Base-by-base conservation (phyloP, 2,888 invertebrate genomes). In the Pseudoips prasinana region DNA sequence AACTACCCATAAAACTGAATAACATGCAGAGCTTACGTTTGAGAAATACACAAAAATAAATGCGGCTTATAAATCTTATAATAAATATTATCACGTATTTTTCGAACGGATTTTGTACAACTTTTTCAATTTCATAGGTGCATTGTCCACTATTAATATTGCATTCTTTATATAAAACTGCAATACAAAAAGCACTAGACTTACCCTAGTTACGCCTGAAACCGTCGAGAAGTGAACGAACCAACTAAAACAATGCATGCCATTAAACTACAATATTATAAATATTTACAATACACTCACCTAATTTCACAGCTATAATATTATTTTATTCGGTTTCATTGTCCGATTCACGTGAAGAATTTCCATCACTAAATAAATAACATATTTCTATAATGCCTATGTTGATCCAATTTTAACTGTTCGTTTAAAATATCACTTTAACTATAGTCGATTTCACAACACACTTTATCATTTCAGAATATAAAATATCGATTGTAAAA, bases 341-440 rank as follows among this genome's bases (percentile, higher is more conserved):
- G 33, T 27, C 26, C 33, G 9, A 28, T 30, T 30, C 44, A 43
- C 42, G 22, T 25, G 42, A 26, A 47, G 35, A 48, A 23, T 37
- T 53, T 48, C 53, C 56, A 57, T 57, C 47, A 53, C 57, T 50
- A 39, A 37, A 35, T 44, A 40, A 46, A 43, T 34, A 39, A 29
- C 28, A 7, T 31, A 20, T 35, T 39, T 22, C 36, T 30, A 20
- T 20, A 37, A 29, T 29, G 10, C 17, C 29, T 29, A 40, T 19
- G 34, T 38, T 0, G 28, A 41, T 41, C 31, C 30, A 32, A 39
- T 37, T 35, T 39, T 35, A 44, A 38, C 22, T 40, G 38, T 54
- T 47, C 36, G 46, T 42, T 26, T 37, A 27, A 23, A 29, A 39
- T 42, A 45, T 23, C 48, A 51, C 48, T 55, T 40, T 39, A 39